Conservation (phyloP, 1,140 invertebrate genomes). For the Homalodisca vitripennis region DNA sequence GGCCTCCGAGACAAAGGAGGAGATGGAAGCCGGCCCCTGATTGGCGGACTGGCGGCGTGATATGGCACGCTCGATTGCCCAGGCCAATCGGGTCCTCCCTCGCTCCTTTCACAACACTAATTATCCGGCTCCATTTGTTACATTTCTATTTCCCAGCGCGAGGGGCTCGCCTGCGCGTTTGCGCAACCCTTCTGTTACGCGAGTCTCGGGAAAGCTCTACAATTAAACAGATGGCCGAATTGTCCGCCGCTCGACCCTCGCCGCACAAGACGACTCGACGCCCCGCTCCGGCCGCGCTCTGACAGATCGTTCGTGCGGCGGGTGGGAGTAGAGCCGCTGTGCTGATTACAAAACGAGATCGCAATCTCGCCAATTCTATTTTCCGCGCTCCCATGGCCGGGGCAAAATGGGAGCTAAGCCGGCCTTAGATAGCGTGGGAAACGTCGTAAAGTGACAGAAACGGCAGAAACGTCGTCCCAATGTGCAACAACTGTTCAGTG, state of each 20-base stretch:
- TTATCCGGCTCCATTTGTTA: conserved; percentile 24
- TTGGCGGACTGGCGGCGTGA: conserved; percentile 13
- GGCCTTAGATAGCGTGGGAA: too few species aligned
- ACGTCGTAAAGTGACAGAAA: too few species aligned
- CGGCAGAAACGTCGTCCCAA: too few species aligned
- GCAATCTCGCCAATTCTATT: too few species aligned
- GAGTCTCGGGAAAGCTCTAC: not conserved
- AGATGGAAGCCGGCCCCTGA: not conserved
- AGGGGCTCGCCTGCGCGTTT: not conserved
- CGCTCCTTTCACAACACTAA: conserved; percentile 19
- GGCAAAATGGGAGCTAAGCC: too few species aligned
- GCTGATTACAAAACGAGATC: not conserved
- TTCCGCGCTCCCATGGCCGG: too few species aligned
- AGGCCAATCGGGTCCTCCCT: not conserved
- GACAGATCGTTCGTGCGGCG: not conserved
- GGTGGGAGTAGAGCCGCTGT: not conserved
- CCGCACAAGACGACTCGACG: too few species aligned
- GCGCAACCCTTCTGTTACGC: conserved; percentile 14
- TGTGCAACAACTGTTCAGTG: too few species aligned
- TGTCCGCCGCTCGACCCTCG: too few species aligned
- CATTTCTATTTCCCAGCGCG: conserved; percentile 24
- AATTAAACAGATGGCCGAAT: conserved; percentile 17
- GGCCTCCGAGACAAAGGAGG: not conserved
- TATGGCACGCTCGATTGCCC: conserved; percentile 22
- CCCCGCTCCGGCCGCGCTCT: too few species aligned